A percentile compares a stretch with the other conserved stretches of the same genome.
Evolutionary conservation across 1,140 invertebrate species (phyloP).

Genomic region (Ips nitidus): DNA sequence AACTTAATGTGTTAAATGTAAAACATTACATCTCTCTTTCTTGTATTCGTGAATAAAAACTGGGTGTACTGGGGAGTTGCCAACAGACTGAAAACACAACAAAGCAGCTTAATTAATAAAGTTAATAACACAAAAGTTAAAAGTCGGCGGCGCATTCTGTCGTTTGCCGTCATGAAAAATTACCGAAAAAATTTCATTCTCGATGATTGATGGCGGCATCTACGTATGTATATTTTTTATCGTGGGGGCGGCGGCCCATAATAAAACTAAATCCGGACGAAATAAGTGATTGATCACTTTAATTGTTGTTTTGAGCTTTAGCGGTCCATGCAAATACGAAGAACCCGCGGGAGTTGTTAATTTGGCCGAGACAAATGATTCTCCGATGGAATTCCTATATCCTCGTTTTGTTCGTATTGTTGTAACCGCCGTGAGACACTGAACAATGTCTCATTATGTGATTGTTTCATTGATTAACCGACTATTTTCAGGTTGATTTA

Average conservation of each 20-base stretch:
- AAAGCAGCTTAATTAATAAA: slow-evolving; percentile 1
- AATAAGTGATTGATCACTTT: slow-evolving; percentile 26
- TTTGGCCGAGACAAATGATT: slow-evolving; percentile 19
- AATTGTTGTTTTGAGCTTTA: slow-evolving; percentile 7
- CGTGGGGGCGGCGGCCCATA: slow-evolving; percentile 19
- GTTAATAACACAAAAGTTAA: slow-evolving; percentile 1
- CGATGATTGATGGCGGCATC: slow-evolving; percentile 14
- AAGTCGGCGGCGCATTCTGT: not conserved
- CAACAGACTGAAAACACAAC: not conserved
- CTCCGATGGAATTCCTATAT: not conserved
- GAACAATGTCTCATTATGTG: too few species aligned
- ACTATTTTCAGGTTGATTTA: too few species aligned
- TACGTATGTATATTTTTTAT: slow-evolving; percentile 23
- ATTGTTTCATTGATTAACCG: too few species aligned
- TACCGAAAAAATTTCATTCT: slow-evolving; percentile 11
- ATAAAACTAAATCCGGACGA: slow-evolving; percentile 19
- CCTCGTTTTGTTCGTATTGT: too few species aligned
- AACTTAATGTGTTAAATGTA: too few species aligned
- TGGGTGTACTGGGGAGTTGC: too few species aligned
- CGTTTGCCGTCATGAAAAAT: slow-evolving; percentile 5
- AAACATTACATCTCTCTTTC: too few species aligned
- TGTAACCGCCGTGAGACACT: too few species aligned
- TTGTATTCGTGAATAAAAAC: too few species aligned
- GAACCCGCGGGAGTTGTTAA: slow-evolving; percentile 10
- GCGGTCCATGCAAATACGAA: slow-evolving; percentile 11